Base-by-base conservation (phyloP, 2,113 vertebrate genomes). In the Caracal caracal region DNA sequence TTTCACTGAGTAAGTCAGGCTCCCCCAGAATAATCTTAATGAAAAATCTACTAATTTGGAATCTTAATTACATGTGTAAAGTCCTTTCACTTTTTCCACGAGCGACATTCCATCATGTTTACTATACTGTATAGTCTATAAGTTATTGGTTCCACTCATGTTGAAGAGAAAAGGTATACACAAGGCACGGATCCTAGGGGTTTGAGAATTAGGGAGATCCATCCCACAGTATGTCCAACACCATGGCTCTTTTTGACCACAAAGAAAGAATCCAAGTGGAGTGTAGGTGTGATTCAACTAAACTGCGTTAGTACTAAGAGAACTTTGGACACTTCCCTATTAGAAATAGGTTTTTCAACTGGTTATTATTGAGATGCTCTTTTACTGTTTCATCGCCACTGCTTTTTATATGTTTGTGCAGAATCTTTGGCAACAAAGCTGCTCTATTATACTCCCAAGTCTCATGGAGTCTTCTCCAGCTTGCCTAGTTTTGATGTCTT, bases 391-490 rank as follows among this genome's bases (percentile, higher is more conserved):
- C 4, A 0, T 19, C 26, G 10, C 80, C 90, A 12, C 33, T n/a
- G 22, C 4, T 94, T 97, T 83, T 70, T 70, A 8, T 63, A 37
- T 6, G 63, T 28, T 3, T 89, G 19, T 24, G 63, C 12, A 37
- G 80, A 37, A 83, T 86, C 56, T 15, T 65, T 17, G 66, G 9
- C 0, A 3, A 30, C 19, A 12, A 8, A 56, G 13, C 0, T 63
- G 1, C 43, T 49, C 37, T 71, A 2, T 4, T 40, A 6, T 0
- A 26, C 20, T 0, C 0, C 0, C 6, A 1, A 1, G 1, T n/a
- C 33, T 17, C 10, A 2, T 24, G 28, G 1, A 90, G 73, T 66
- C 63, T 83, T 79, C 37, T 65, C 17, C n/a, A 70, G 1, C 0
- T 96, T 95, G 4, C 76, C 97, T 93, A 82, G 5, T 59, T 20